These are phyloP conservation scores for Phyto melanocephala DNA, from an alignment of 2,888 invertebrate genomes.

Conservation along the genomic window DNA sequence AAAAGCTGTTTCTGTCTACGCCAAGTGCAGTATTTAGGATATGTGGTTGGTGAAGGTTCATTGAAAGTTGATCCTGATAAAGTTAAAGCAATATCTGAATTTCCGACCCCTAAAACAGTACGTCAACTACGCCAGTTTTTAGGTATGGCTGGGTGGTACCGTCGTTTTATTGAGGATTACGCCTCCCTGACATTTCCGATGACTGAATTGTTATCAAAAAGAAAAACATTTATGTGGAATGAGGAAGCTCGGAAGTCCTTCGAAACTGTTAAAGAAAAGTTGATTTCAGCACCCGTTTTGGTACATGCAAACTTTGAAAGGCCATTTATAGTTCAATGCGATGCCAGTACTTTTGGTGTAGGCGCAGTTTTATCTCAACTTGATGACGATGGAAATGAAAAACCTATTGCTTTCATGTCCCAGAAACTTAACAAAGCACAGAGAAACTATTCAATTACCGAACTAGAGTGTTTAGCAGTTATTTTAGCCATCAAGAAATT, in stretches of 20 bases:
- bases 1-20: not conserved
- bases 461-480: no score
- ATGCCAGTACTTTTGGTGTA: no score
- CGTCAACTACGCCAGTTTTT: no score
- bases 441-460: not conserved
- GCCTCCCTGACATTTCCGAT: not conserved
- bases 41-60: not conserved
- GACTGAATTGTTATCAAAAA: not conserved
- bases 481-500: no score
- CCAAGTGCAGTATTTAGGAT: not conserved
- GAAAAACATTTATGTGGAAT: not conserved
- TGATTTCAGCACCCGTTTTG: no score
- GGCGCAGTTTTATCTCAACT: no score
- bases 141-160: not conserved
- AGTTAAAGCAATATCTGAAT: no score
- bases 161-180: not conserved
- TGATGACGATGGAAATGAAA: not conserved
- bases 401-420: no score
- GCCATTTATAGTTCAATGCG: not conserved
- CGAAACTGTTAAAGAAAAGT: not conserved
- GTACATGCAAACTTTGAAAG: not conserved
- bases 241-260: not conserved
- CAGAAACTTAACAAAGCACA: no score
- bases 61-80: not conserved
- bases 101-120: no score